phyloP scores from a whole-genome alignment of 2,113 vertebrate genomes.

The Sciurus niger region DNA sequence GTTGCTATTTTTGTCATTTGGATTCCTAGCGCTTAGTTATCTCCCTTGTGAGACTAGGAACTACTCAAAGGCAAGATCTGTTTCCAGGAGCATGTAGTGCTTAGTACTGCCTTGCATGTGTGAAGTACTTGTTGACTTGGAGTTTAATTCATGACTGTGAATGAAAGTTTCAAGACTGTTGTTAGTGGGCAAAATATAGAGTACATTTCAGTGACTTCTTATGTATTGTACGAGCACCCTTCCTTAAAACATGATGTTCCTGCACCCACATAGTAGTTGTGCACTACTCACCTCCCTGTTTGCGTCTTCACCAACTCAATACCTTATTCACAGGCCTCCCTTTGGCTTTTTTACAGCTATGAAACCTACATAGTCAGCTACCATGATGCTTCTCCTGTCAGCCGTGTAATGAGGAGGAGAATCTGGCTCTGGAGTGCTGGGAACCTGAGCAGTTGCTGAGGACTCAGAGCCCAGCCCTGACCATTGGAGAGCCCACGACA shows the following conservation, averaged over 20 bases:
- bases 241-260: not conserved
- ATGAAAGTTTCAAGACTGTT: not conserved
- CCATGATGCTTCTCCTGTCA: not conserved
- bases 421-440: constrained; percentile 61
- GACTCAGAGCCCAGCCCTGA: constrained; percentile 85
- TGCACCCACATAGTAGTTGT: not conserved
- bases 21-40: not conserved
- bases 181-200: not conserved
- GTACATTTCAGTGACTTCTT: not conserved
- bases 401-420: constrained; percentile 75
- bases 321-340: not conserved
- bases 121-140: not conserved
- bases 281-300: not conserved
- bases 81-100: not conserved
- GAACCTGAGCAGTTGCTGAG: constrained; percentile 68
- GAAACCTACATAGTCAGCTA: constrained; percentile 53
- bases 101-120: not conserved
- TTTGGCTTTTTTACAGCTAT: constrained; percentile 79
- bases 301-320: accelerated
- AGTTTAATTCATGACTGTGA: not conserved
- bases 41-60: not conserved
- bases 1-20: not conserved
- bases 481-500: constrained; percentile 86
- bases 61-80: not conserved
- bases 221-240: accelerated